Base-by-base conservation (phyloP, 2,888 invertebrate species). In the Platycnemis pennipes region DNA sequence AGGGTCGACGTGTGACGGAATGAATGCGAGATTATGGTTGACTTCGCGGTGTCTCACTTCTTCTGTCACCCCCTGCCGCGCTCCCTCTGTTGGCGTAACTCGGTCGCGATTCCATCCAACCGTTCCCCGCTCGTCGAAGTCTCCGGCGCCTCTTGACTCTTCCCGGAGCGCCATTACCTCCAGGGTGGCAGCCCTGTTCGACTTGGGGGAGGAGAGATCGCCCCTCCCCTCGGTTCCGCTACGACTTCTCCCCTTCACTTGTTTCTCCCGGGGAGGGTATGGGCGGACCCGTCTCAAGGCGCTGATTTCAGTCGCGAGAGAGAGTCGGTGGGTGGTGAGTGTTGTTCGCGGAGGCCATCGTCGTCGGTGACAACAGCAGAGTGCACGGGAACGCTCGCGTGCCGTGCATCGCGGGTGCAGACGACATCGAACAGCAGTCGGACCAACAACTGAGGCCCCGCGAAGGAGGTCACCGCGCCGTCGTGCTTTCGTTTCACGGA, bases 261-360 rank as follows among this genome's bases (percentile, higher is more conserved):
- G 77, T 77, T 77, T 77, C 77, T 31, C 77, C 77, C 13, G 77
- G 37, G 7, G 77, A 13, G 37, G 77, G 69, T 8, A 69, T 22
- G 53, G 63, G 91, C 44, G 63, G 63, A 63, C 63, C 45, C 42
- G 42, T 63, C 56, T 63, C 26, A 91, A 56, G 91, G 63, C 91
- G 56, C 37, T 63, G 91, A 91, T 63, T 91, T 63, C 91, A 91
- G 91, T 91, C 22, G 63, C 91, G 44, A 44, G 69, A 22, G 91
- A 91, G 91, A 91, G 91, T 91, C 56, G 45, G n/a, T 13, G 44
- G 5, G 63, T n/a, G n/a, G 31, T 42, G 63, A n/a, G n/a, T n/a
- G n/a, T n/a, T n/a, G n/a, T n/a, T n/a, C n/a, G n/a, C n/a, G 77
- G 31, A 37, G 77, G 13, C 5, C 3, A 16, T 11, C 63, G 63